Percentiles rank a stretch among this genome's conserved stretches.
Evolutionary conservation across 1,140 invertebrate species (phyloP).

Genomic region (Drosophila obscura): DNA sequence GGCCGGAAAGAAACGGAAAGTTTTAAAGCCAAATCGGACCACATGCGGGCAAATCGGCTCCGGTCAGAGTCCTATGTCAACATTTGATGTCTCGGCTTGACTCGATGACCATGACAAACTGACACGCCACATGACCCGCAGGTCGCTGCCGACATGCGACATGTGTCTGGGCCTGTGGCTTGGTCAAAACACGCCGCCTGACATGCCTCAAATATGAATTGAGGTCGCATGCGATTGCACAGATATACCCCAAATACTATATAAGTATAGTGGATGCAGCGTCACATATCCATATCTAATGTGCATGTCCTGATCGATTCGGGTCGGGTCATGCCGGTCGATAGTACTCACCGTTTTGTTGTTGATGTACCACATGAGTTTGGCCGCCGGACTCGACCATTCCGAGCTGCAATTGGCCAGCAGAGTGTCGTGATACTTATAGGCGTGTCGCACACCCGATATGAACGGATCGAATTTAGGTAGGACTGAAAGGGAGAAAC

Average conservation of each 20-base stretch:
- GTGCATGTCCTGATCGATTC: neutral
- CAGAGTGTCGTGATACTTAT: conserved; percentile 84
- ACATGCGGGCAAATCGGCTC: conserved; percentile 20
- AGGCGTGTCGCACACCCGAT: conserved; percentile 76
- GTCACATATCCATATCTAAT: conserved; percentile 34
- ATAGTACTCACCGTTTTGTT: conserved; percentile 75
- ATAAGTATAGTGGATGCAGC: neutral
- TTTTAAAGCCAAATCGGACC: conserved; percentile 23
- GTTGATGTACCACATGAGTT: conserved; percentile 85
- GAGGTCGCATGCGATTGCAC: neutral
- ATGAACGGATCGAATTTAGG: conserved; percentile 84
- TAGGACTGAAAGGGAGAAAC: conserved; percentile 75
- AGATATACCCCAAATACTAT: neutral
- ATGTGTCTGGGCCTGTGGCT: conserved; percentile 15
- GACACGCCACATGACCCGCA: neutral
- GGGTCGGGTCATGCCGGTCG: too few species aligned
- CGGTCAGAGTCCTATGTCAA: conserved; percentile 29
- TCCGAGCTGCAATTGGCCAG: conserved; percentile 84
- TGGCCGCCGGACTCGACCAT: conserved; percentile 84
- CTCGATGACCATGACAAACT: conserved; percentile 15
- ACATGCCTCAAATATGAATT: conserved; percentile 34
- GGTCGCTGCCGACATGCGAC: neutral
- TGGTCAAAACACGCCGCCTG: conserved; percentile 5
- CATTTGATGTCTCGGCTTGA: conserved; percentile 16
- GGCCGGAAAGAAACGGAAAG: conserved; percentile 9